These are phyloP conservation scores for Malacoraja senta DNA, from an alignment of 2,797 vertebrate species.

Conservation along the genomic window DNA sequence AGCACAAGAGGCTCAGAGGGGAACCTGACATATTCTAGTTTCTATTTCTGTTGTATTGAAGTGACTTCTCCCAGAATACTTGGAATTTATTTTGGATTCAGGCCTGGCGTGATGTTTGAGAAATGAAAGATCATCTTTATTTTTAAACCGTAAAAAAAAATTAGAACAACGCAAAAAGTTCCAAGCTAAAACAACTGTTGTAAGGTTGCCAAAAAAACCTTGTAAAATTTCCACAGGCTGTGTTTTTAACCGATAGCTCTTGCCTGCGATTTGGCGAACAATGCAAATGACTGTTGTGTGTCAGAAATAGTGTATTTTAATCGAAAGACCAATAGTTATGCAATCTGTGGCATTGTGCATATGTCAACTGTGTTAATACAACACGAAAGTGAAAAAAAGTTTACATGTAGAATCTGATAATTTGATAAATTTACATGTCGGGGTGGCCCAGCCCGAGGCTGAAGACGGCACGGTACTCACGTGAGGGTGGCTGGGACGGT, in stretches of 20 bases:
- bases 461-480: too few relatives aligned
- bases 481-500: too few relatives aligned
- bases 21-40: too few relatives aligned
- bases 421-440: background rate
- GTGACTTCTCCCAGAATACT: background rate
- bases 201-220: background rate
- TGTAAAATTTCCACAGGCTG: background rate
- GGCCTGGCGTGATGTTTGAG: too few relatives aligned
- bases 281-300: background rate
- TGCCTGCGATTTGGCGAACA: background rate
- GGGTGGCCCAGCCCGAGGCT: too few relatives aligned
- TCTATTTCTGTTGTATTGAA: too few relatives aligned
- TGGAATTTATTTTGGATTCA: background rate
- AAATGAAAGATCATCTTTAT: background rate
- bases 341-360: background rate
- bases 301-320: too few relatives aligned
- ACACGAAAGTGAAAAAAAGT: too few relatives aligned
- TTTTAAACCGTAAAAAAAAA: background rate
- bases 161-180: background rate
- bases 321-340: background rate
- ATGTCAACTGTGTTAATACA: background rate
- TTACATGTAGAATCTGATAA: too few relatives aligned
- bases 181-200: background rate
- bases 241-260: background rate
- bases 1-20: too few relatives aligned